Conservation (phyloP, 2,113 vertebrate genomes). For the Serinus canaria region DNA sequence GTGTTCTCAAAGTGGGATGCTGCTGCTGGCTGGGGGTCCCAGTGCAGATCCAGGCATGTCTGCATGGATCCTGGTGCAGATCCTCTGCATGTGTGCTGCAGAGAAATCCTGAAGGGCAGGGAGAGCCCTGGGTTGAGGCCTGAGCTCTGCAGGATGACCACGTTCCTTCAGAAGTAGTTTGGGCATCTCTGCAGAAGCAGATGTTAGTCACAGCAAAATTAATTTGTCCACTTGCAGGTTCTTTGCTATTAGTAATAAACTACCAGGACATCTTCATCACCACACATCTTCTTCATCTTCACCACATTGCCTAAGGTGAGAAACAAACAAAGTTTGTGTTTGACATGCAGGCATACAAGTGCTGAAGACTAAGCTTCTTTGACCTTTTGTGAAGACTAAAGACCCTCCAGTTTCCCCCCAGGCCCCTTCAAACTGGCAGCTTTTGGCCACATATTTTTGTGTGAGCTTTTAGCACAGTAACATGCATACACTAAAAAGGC, state of each 20-base stretch:
- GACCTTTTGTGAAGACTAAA: background rate
- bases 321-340: background rate
- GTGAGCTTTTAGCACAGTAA: background rate
- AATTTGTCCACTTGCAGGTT: background rate
- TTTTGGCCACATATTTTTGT: background rate
- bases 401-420: background rate
- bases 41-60: background rate
- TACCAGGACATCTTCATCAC: background rate
- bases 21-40: background rate
- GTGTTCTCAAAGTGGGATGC: background rate
- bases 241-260: background rate
- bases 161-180: fast-evolving
- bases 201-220: background rate
- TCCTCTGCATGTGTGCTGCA: fast-evolving
- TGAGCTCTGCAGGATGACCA: too few species aligned
- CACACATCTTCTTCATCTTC: background rate
- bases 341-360: background rate
- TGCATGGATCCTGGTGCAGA: background rate
- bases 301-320: background rate
- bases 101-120: background rate
- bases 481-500: background rate
- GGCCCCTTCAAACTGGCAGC: background rate
- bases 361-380: background rate
- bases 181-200: background rate
- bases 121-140: background rate